A percentile compares a stretch with the other conserved stretches of the same genome.
phyloP scores from a whole-genome alignment of 1,140 invertebrate species.

The Laupala kohalensis region DNA sequence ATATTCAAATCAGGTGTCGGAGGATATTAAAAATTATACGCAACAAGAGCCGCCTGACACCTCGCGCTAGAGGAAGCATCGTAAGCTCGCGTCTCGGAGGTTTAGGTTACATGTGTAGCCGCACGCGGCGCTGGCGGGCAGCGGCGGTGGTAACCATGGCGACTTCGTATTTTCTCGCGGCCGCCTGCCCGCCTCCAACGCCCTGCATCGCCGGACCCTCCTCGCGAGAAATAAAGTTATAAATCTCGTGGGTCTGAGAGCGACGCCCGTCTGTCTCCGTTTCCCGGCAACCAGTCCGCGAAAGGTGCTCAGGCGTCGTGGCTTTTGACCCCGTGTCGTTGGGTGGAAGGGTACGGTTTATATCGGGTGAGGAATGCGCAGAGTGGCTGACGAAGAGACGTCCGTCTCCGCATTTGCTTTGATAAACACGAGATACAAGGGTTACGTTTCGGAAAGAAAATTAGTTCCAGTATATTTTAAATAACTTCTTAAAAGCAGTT shows the following conservation, averaged over 20 bases:
- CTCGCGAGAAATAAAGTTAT: not conserved
- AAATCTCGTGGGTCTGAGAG: not conserved
- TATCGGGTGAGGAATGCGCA: too few species aligned
- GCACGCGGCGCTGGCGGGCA: not conserved
- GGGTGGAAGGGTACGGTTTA: too few species aligned
- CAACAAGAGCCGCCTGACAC: not conserved
- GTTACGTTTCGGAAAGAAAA: too few species aligned
- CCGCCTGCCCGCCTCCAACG: not conserved
- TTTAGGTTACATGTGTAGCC: not conserved
- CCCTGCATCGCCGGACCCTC: too few species aligned
- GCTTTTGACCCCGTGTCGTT: not conserved
- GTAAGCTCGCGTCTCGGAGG: too few species aligned
- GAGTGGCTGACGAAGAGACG: too few species aligned
- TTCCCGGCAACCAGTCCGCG: not conserved
- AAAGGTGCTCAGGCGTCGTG: not conserved
- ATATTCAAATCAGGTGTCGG: not conserved
- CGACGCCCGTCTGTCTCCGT: not conserved
- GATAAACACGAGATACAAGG: too few species aligned
- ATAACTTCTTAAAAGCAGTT: too few species aligned
- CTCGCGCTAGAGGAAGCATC: too few species aligned
- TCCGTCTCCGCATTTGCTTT: too few species aligned
- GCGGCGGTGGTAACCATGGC: too few species aligned
- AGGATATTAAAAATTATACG: not conserved
- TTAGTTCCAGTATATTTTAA: too few species aligned
- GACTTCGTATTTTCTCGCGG: not conserved